Percentiles rank a stretch among this genome's conserved stretches.
Evolutionary conservation across 2,113 vertebrate genomes (phyloP).

Genomic region (Octodon degus): DNA sequence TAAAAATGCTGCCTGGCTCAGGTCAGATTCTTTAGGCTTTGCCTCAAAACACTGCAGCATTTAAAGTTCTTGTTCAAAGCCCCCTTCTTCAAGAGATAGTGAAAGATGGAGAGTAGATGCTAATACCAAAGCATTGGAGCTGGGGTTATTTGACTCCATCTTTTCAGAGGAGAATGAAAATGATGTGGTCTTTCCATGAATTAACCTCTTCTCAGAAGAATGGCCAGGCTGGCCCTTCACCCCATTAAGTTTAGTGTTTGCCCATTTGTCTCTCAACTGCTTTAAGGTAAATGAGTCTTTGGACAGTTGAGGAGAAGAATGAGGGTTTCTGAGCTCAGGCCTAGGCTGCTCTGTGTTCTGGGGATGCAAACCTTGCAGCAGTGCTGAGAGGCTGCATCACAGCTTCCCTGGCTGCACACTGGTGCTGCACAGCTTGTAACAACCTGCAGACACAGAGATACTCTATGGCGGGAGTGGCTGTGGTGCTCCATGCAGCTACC

Average conservation of each 20-base stretch:
- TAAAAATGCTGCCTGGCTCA: not conserved
- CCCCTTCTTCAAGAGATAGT: too few relatives aligned
- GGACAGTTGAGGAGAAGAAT: not conserved
- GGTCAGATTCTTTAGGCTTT: not conserved
- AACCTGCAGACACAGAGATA: not conserved
- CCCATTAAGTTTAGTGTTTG: not conserved
- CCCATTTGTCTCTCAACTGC: not conserved
- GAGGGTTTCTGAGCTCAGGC: not conserved
- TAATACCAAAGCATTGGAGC: not conserved
- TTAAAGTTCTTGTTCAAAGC: not conserved
- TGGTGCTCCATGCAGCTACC: too few relatives aligned
- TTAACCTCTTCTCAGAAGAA: not conserved
- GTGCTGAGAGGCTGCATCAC: accelerated
- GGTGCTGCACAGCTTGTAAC: not conserved
- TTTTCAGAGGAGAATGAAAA: not conserved
- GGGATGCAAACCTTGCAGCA: not conserved
- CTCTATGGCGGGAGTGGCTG: not conserved
- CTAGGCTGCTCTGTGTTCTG: not conserved
- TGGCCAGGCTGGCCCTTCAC: accelerated
- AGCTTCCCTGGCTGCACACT: not conserved
- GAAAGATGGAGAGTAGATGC: not conserved
- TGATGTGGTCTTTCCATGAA: not conserved
- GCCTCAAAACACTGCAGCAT: not conserved
- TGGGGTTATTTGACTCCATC: too few relatives aligned
- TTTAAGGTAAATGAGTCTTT: not conserved